These are phyloP conservation scores for Pterostichus niger DNA, from an alignment of 2,888 invertebrate species.

Conservation along the genomic window DNA sequence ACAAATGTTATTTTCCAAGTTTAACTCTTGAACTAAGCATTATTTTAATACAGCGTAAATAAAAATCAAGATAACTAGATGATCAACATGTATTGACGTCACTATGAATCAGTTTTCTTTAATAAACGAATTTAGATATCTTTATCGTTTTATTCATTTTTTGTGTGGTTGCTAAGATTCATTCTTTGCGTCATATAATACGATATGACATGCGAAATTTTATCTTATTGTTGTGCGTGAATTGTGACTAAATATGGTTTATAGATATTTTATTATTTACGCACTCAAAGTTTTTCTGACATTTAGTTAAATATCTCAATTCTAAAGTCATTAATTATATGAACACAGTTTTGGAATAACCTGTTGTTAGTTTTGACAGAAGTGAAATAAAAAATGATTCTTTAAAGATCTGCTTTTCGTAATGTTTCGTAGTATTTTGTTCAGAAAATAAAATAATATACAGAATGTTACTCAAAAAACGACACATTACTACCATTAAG, in stretches of 20 bases:
- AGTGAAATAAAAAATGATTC: conserved; percentile 43
- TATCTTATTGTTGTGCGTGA: not conserved
- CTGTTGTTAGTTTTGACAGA: conserved; percentile 37
- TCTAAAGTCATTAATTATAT: conserved; percentile 43
- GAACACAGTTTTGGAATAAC: conserved; percentile 25
- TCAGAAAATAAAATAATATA: conserved; percentile 2
- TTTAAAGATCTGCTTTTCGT: conserved; percentile 10
- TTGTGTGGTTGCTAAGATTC: conserved; percentile 9
- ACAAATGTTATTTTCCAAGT: conserved; percentile 5
- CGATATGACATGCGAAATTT: not conserved
- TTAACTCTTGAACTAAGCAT: not conserved
- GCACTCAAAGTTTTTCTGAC: too few species aligned
- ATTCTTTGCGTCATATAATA: conserved; percentile 15
- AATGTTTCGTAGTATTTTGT: conserved; percentile 7
- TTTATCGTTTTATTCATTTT: not conserved
- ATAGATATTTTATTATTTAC: too few species aligned
- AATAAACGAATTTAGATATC: conserved; percentile 21
- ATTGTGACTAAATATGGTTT: not conserved
- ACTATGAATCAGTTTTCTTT: conserved; percentile 31
- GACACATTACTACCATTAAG: too few species aligned
- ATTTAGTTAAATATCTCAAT: conserved; percentile 31
- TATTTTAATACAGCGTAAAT: conserved; percentile 26
- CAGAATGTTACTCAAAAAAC: not conserved
- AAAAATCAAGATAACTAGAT: conserved; percentile 14
- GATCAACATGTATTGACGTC: conserved; percentile 38